phyloP scores from a whole-genome alignment of 2,797 vertebrate species.

The Apogon talboti region DNA sequence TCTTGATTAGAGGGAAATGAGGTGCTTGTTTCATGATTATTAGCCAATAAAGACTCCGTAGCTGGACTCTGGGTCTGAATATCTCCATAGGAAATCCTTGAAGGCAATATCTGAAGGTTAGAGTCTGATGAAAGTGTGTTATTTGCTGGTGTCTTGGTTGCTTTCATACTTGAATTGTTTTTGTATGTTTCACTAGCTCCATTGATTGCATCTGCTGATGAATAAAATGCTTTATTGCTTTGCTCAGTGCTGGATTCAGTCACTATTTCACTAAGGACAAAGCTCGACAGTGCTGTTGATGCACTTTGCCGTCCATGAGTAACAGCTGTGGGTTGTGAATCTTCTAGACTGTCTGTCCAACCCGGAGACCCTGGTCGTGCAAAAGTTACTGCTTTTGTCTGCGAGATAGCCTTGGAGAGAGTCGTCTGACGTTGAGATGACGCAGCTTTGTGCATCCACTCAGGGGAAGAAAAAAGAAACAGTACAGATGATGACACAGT shows the following conservation, averaged over 20 bases:
- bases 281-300: slow-evolving; percentile 17
- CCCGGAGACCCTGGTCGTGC: slow-evolving; percentile 63
- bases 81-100: slow-evolving; percentile 28
- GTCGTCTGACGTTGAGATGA: slow-evolving; percentile 45
- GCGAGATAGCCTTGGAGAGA: slow-evolving; percentile 67
- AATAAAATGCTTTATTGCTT: slow-evolving; percentile 33
- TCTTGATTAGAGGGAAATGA: slow-evolving; percentile 48
- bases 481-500: slow-evolving; percentile 21
- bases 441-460: slow-evolving; percentile 40
- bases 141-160: slow-evolving; percentile 22
- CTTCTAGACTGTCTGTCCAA: slow-evolving; percentile 49
- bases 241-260: slow-evolving; percentile 33
- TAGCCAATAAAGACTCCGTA: slow-evolving; percentile 27
- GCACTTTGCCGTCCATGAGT: slow-evolving; percentile 23
- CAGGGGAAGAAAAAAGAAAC: slow-evolving; percentile 32
- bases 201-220: slow-evolving; percentile 19
- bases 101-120: slow-evolving; percentile 14
- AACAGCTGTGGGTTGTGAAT: slow-evolving; percentile 27
- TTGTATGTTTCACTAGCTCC: slow-evolving; percentile 15
- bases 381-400: slow-evolving; percentile 56
- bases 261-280: background rate
- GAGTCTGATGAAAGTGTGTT: slow-evolving; percentile 19
- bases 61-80: slow-evolving; percentile 22
- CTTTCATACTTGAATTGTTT: slow-evolving; percentile 19
- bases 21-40: slow-evolving; percentile 51